A percentile compares a stretch with the other conserved stretches of the same genome.
Conservation (phyloP, 2,113 vertebrate species). For the Megaceryle torquata region DNA sequence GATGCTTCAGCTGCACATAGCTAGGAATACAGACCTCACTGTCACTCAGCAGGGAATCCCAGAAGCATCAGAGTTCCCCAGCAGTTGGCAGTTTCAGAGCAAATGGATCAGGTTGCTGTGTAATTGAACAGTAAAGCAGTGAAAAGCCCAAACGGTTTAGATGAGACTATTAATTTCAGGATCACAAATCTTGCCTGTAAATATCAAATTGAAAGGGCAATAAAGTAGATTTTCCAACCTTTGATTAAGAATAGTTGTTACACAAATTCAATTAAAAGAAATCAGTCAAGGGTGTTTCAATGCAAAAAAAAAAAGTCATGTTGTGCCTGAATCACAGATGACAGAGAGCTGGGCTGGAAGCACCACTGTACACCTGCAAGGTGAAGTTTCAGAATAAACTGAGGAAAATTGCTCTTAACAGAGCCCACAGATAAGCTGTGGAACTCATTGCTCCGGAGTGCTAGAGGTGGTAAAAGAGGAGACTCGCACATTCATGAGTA, state of each 20-base stretch:
- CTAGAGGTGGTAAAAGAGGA: not conserved
- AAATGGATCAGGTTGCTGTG: not conserved
- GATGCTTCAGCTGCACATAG: not conserved
- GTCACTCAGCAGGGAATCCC: conserved; percentile 29
- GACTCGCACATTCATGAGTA: fast-evolving
- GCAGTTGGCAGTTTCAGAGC: conserved; percentile 21
- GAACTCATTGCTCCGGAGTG: not conserved
- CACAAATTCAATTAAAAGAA: not conserved
- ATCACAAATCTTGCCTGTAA: conserved; percentile 24
- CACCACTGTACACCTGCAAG: not conserved
- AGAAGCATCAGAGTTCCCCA: not conserved
- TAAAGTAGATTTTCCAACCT: conserved; percentile 8
- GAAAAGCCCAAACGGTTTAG: conserved; percentile 23
- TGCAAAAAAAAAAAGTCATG: not conserved
- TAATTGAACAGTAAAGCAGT: conserved; percentile 34
- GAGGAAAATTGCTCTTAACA: not conserved
- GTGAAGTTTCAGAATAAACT: not conserved
- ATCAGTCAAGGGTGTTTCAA: not conserved
- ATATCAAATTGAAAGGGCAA: not conserved
- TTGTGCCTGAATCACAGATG: not conserved
- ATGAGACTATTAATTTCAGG: conserved; percentile 34
- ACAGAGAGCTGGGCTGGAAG: not conserved
- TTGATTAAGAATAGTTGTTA: conserved; percentile 20
- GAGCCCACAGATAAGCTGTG: not conserved
- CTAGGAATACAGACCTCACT: not conserved